phyloP scores from a whole-genome alignment of 2,888 invertebrate genomes.

The Tupiocoris notatus region DNA sequence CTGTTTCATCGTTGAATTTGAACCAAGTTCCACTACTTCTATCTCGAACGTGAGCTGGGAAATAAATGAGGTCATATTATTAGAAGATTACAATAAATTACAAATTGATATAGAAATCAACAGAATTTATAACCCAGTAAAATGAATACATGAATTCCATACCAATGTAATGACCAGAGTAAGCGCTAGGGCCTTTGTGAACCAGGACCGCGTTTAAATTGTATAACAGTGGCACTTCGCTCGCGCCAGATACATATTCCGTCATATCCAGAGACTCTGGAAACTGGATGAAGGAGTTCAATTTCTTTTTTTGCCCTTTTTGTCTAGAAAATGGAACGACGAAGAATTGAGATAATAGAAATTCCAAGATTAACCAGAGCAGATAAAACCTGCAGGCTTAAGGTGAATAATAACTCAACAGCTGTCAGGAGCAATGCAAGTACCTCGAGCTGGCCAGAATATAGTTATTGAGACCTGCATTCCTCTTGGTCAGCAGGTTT shows the following conservation, averaged over 20 bases:
- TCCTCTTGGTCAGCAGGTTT: too few relatives aligned
- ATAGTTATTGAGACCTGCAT: too few relatives aligned
- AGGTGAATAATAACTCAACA: too few relatives aligned
- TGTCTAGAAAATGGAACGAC: slow-evolving; percentile 56
- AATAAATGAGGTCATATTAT: too few relatives aligned
- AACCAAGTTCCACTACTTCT: slow-evolving; percentile 60
- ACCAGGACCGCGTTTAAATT: slow-evolving; percentile 65
- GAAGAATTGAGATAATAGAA: too few relatives aligned
- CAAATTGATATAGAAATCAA: not conserved
- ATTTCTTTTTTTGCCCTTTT: slow-evolving; percentile 61
- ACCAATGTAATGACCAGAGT: slow-evolving; percentile 66
- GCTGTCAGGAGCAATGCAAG: too few relatives aligned
- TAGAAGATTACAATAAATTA: slow-evolving; percentile 3
- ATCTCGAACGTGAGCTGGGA: slow-evolving; percentile 58
- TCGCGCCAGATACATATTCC: slow-evolving; percentile 53
- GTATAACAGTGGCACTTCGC: slow-evolving; percentile 56
- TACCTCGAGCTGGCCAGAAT: too few relatives aligned
- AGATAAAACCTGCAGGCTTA: too few relatives aligned
- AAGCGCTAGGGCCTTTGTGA: slow-evolving; percentile 64
- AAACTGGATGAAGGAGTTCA: slow-evolving; percentile 61
- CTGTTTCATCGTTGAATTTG: slow-evolving; percentile 64
- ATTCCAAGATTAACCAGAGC: too few relatives aligned
- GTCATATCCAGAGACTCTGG: slow-evolving; percentile 63
- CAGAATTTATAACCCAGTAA: too few relatives aligned
- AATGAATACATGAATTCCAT: too few relatives aligned